Evolutionary conservation across 2,888 invertebrate species (phyloP).

Genomic region (Helicoverpa assulta): DNA sequence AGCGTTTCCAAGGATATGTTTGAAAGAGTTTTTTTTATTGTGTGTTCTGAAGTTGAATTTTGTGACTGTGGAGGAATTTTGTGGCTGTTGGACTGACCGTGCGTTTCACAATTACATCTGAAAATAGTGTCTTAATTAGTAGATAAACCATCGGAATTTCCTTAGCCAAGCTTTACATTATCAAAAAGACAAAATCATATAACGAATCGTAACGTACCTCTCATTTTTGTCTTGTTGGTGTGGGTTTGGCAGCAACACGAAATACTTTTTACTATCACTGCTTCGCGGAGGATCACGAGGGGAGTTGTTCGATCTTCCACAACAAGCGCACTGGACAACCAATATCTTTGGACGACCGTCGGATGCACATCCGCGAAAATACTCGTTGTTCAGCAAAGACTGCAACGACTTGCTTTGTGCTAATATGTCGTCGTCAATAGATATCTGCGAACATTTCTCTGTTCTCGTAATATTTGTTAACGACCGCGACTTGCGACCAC

Average conservation of each 20-base stretch:
- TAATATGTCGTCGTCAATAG: slow-evolving; percentile 58
- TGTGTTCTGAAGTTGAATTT: background rate
- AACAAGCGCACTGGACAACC: slow-evolving; percentile 66
- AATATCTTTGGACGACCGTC: slow-evolving; percentile 59
- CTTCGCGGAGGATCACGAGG: slow-evolving; percentile 30
- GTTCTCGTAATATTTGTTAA: slow-evolving; percentile 49
- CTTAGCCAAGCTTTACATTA: background rate
- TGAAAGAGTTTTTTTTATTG: slow-evolving; percentile 25
- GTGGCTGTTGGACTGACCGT: background rate
- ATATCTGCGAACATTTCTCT: slow-evolving; percentile 69
- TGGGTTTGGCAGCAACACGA: slow-evolving; percentile 59
- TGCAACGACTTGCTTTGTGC: slow-evolving; percentile 60
- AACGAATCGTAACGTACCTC: slow-evolving; percentile 18
- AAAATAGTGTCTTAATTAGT: slow-evolving; percentile 7
- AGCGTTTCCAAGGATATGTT: slow-evolving; percentile 25
- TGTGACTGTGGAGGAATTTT: background rate
- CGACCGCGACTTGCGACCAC: slow-evolving; percentile 34
- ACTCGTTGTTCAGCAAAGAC: slow-evolving; percentile 50
- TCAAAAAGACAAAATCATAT: background rate
- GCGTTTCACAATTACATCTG: slow-evolving; percentile 30
- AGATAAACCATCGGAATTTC: background rate
- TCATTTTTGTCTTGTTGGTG: slow-evolving; percentile 24
- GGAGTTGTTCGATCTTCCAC: slow-evolving; percentile 39
- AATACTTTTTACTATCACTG: slow-evolving; percentile 57
- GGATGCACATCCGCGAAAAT: slow-evolving; percentile 27